Conservation (phyloP, 2,888 invertebrate genomes). For the Malthinus flaveolus region DNA sequence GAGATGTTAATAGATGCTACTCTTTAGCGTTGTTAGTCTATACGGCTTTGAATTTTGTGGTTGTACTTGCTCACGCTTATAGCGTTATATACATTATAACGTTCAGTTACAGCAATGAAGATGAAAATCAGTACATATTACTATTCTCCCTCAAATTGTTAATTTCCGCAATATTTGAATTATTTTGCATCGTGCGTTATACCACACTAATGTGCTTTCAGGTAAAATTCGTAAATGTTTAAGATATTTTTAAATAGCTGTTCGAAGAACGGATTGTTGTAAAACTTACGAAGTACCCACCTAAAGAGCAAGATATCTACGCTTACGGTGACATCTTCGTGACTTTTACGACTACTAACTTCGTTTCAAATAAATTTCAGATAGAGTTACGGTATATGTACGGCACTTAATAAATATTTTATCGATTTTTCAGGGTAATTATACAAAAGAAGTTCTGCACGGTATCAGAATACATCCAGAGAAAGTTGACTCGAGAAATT, state of each 20-base stretch:
- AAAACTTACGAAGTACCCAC: too few species aligned
- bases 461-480: slow-evolving; percentile 33
- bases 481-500: slow-evolving; percentile 32
- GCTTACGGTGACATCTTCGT: too few species aligned
- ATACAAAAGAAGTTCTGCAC: slow-evolving; percentile 30
- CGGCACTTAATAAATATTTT: neutral
- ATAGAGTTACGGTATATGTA: slow-evolving; percentile 3
- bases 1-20: slow-evolving; percentile 18
- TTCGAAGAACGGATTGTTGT: too few species aligned
- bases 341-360: too few species aligned
- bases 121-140: slow-evolving; percentile 3
- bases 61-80: slow-evolving; percentile 13
- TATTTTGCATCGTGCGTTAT: slow-evolving; percentile 9
- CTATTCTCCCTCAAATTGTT: slow-evolving; percentile 3
- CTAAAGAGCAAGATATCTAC: too few species aligned
- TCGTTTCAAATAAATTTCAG: neutral
- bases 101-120: neutral
- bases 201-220: slow-evolving; percentile 11
- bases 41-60: slow-evolving; percentile 16
- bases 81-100: slow-evolving; percentile 10
- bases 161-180: neutral
- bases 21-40: slow-evolving; percentile 22
- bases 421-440: slow-evolving; percentile 33
- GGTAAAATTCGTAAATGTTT: too few species aligned
- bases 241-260: too few species aligned